A percentile compares a stretch with the other conserved stretches of the same genome.
phyloP scores from a whole-genome alignment of 2,797 vertebrate species.

The Lophius americanus region DNA sequence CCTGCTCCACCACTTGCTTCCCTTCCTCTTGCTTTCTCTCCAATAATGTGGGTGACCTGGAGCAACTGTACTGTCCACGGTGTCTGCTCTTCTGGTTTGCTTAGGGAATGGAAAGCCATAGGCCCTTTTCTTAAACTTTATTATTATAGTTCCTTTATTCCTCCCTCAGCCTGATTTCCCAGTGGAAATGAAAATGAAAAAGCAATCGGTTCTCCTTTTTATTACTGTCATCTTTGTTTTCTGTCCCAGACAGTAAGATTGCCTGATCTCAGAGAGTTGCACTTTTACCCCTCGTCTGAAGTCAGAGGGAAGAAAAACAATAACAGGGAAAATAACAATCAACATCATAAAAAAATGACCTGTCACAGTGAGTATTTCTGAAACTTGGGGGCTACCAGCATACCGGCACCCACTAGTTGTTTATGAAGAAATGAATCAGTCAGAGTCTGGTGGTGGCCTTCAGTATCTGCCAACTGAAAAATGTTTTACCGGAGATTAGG shows the following conservation, averaged over 20 bases:
- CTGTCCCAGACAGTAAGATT: slow-evolving; percentile 78
- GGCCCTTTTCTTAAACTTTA: slow-evolving; percentile 82
- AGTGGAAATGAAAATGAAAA: slow-evolving; percentile 84
- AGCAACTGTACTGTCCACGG: slow-evolving; percentile 50
- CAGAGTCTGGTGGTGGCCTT: slow-evolving; percentile 59
- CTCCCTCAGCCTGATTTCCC: slow-evolving; percentile 82
- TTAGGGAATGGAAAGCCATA: slow-evolving; percentile 75
- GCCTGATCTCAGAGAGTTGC: slow-evolving; percentile 74
- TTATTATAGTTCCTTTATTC: slow-evolving; percentile 84
- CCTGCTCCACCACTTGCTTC: slow-evolving; percentile 26
- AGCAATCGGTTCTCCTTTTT: slow-evolving; percentile 83
- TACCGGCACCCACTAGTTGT: slow-evolving; percentile 65
- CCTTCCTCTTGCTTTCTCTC: slow-evolving; percentile 51
- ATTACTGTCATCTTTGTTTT: slow-evolving; percentile 85
- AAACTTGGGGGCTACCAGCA: slow-evolving; percentile 55
- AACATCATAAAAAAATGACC: slow-evolving; percentile 61
- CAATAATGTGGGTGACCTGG: slow-evolving; percentile 73
- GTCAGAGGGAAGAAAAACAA: slow-evolving; percentile 69
- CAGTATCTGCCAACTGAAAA: slow-evolving; percentile 65
- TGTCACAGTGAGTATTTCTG: slow-evolving; percentile 60
- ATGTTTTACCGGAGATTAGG: slow-evolving; percentile 65
- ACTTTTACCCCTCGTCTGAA: slow-evolving; percentile 73
- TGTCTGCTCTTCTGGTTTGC: slow-evolving; percentile 68
- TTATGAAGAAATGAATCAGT: slow-evolving; percentile 70
- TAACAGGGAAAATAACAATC: slow-evolving; percentile 72